A percentile compares a stretch with the other conserved stretches of the same genome.
phyloP scores from a whole-genome alignment of 2,888 invertebrate genomes.

The Eupithecia vulgata region DNA sequence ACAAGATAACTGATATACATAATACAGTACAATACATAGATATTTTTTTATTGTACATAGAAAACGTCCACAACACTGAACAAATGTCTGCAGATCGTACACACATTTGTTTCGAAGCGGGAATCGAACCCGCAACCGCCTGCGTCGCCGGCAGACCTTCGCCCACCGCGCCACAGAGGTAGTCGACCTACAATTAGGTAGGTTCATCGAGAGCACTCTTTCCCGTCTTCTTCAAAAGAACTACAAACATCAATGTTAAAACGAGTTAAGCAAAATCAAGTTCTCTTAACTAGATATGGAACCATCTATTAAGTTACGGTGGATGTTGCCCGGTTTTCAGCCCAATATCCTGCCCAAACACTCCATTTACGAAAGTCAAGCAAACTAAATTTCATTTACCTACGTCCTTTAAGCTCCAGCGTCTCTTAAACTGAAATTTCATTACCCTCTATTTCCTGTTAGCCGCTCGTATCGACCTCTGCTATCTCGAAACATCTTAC shows the following conservation, averaged over 20 bases:
- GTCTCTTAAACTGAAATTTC: constrained; percentile 54
- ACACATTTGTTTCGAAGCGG: no score
- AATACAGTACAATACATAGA: no score
- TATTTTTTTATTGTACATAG: no score
- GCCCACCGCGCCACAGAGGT: no score
- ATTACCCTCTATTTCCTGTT: constrained; percentile 56
- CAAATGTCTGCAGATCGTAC: no score
- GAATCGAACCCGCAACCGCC: no score
- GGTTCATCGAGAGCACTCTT: background rate
- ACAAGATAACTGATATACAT: no score
- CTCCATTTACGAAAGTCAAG: constrained; percentile 26
- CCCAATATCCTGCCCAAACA: constrained; percentile 31
- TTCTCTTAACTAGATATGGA: constrained; percentile 22
- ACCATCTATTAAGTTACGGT: constrained; percentile 23
- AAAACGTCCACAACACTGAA: no score
- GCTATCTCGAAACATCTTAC: constrained; percentile 42
- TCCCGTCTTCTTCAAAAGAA: background rate
- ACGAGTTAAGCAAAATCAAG: constrained; percentile 20
- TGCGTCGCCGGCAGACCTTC: no score
- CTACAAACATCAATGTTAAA: background rate
- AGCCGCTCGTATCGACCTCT: constrained; percentile 29
- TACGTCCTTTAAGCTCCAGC: constrained; percentile 42
- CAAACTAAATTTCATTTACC: constrained; percentile 40
- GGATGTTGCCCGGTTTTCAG: constrained; percentile 20
- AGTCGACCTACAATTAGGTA: no score